These are phyloP conservation scores for Anticlea derivata DNA, from an alignment of 2,888 invertebrate genomes.

Conservation along the genomic window DNA sequence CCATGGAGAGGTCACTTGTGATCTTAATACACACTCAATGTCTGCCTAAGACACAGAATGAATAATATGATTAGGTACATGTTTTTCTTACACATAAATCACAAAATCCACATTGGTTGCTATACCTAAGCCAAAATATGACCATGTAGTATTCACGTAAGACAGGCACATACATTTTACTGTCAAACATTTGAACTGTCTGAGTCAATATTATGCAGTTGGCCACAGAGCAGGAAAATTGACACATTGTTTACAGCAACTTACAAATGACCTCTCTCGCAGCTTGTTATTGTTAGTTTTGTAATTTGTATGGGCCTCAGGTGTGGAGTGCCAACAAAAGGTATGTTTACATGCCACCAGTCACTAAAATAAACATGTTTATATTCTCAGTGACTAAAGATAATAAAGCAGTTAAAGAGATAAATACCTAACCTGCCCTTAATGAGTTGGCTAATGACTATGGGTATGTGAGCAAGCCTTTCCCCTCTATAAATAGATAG, in stretches of 20 bases:
- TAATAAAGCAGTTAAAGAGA: not conserved
- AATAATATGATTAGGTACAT: too few species aligned
- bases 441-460: slow-evolving; percentile 3
- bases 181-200: too few species aligned
- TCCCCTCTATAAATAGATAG: slow-evolving; percentile 18
- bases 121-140: too few species aligned
- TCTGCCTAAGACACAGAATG: too few species aligned
- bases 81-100: too few species aligned
- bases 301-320: slow-evolving; percentile 28
- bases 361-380: slow-evolving; percentile 4
- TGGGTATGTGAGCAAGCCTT: slow-evolving; percentile 19
- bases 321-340: slow-evolving; percentile 21
- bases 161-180: too few species aligned
- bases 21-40: not conserved
- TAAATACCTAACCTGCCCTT: slow-evolving; percentile 1
- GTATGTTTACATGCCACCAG: slow-evolving; percentile 22
- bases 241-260: slow-evolving; percentile 3
- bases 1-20: slow-evolving; percentile 55
- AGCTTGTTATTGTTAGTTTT: slow-evolving; percentile 46
- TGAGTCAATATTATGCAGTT: not conserved
- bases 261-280: slow-evolving; percentile 48
- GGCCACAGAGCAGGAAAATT: slow-evolving; percentile 1
- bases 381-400: not conserved
- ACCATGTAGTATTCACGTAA: too few species aligned
- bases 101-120: too few species aligned